Evolutionary conservation across 2,797 vertebrate species (phyloP).

Genomic region (Todus mexicanus): DNA sequence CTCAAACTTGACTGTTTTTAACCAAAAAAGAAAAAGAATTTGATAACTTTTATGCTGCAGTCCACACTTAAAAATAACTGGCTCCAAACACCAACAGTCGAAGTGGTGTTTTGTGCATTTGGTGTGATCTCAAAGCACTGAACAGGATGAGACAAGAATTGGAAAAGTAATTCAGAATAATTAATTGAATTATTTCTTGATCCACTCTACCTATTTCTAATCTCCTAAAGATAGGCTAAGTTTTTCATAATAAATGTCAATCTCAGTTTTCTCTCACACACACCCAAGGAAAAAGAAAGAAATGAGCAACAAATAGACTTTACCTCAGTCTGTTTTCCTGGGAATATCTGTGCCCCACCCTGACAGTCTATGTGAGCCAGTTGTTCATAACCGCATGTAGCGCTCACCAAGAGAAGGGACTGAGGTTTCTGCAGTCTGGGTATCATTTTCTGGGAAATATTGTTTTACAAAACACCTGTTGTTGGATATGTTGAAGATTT

Average conservation of each 20-base stretch:
- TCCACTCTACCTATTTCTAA: not conserved
- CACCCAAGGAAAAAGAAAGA: not conserved
- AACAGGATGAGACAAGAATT: not conserved
- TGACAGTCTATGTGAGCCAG: not conserved
- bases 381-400: not conserved
- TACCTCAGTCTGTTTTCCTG: conserved; percentile 10
- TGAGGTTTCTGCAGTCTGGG: not conserved
- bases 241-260: not conserved
- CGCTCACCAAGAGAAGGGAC: not conserved
- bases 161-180: not conserved
- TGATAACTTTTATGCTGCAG: not conserved
- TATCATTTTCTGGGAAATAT: not conserved
- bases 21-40: not conserved
- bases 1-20: not conserved
- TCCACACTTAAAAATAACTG: fast-evolving
- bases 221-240: not conserved
- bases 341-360: not conserved
- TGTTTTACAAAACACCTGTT: not conserved
- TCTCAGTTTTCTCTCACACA: not conserved
- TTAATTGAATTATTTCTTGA: not conserved
- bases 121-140: not conserved
- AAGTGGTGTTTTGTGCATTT: not conserved
- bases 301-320: not conserved
- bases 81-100: not conserved
- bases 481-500: not conserved